phyloP scores from a whole-genome alignment of 1,140 invertebrate genomes.

The Drosophila ananassae region DNA sequence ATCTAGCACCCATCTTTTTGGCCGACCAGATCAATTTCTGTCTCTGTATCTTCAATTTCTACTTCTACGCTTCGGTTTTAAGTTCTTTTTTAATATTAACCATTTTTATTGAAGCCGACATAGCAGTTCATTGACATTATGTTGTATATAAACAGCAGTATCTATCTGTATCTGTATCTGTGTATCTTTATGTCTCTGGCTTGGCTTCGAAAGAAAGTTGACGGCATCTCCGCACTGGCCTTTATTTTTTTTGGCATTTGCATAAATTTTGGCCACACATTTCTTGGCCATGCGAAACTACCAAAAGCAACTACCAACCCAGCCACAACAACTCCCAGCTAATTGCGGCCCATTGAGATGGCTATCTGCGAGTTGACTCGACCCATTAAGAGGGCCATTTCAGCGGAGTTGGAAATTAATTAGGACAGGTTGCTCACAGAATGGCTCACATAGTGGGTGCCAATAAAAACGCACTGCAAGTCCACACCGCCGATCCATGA shows the following conservation, averaged over 20 bases:
- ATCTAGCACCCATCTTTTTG: not conserved
- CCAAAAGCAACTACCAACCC: not conserved
- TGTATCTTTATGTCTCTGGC: conserved; percentile 12
- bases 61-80: conserved; percentile 44
- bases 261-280: conserved; percentile 75
- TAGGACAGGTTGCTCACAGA: conserved; percentile 63
- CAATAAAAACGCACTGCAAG: conserved; percentile 50
- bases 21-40: conserved; percentile 53
- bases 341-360: conserved; percentile 63
- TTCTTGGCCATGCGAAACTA: conserved; percentile 70
- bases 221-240: conserved; percentile 26
- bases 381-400: conserved; percentile 72
- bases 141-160: conserved; percentile 31
- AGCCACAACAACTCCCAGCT: conserved; percentile 20
- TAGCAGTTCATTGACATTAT: conserved; percentile 68
- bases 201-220: conserved; percentile 67
- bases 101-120: conserved; percentile 48
- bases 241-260: conserved; percentile 47
- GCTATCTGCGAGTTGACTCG: conserved; percentile 46
- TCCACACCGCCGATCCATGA: conserved; percentile 20
- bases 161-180: conserved; percentile 18
- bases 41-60: conserved; percentile 49
- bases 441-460: conserved; percentile 43
- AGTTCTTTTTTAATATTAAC: conserved; percentile 69
- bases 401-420: conserved; percentile 70